Evolutionary conservation across 2,797 vertebrate species (phyloP), one percentile per base, ranked within the genome.

Genomic region (Monodelphis domestica): DNA sequence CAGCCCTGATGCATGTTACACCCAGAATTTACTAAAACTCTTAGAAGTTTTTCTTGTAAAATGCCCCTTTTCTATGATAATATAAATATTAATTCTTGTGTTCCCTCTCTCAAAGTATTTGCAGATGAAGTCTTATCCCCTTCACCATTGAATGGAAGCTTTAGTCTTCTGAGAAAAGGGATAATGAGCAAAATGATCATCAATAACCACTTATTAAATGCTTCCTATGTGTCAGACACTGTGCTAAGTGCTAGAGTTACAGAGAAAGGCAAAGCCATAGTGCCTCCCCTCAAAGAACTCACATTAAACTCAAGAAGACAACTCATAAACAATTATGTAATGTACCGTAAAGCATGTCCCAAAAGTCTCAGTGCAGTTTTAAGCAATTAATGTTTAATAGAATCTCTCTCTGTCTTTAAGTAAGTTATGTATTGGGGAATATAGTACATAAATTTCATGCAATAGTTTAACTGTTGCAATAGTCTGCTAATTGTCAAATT

Each of bases 391-490:
- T 38, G n/a, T 17, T 70, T 38, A 70, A 70, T 70, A 38, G n/a
- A 70, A n/a, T 38, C n/a, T 59, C 57, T 59, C 29, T 38, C 15
- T 70, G n/a, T 63, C 17, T 38, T 70, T 21, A 21, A 7, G 17
- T 15, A 70, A 6, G 17, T 70, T 38, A 24, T 70, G 63, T 70
- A 17, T 70, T 38, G n/a, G 63, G 63, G 7, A 17, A 70, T 38
- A 70, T 5, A 38, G 38, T 21, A 21, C n/a, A 38, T 70, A 38
- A 38, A 38, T 14, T 12, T 70, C n/a, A 38, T 21, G n/a, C 4
- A 38, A 70, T 38, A 70, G 6, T 2, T 70, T 17, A 21, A 70
- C n/a, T 38, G 38, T 29, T 0, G 12, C 0, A 0, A 0, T 3
- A 21, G 7, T 51, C 21, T 4, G 14, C n/a, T 52, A 21, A 2